A percentile compares a stretch with the other conserved stretches of the same genome.
Evolutionary conservation across 2,888 invertebrate species (phyloP).

Genomic region (Leptopilina drosophilae): DNA sequence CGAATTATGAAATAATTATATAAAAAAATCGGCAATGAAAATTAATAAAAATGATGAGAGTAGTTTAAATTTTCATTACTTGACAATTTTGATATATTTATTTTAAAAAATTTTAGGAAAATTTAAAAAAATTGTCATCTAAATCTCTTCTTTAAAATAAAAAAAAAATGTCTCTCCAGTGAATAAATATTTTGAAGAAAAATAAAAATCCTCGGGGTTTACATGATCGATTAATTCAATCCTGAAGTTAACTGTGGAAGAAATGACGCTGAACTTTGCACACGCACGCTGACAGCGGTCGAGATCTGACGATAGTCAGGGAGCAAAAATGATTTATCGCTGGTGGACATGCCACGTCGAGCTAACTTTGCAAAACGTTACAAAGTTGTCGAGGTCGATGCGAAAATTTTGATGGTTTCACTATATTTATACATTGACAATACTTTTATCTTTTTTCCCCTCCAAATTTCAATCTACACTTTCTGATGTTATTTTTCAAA

Average conservation of each 20-base stretch:
- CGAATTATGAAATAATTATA: too few species aligned
- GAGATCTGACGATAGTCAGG: conserved; percentile 66
- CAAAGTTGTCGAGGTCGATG: conserved; percentile 30
- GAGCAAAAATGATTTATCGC: conserved; percentile 71
- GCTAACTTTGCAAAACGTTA: conserved; percentile 44
- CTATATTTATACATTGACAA: neutral
- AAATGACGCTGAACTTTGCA: conserved; percentile 54
- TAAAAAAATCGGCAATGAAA: too few species aligned
- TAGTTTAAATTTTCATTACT: too few species aligned
- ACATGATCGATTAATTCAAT: conserved; percentile 20
- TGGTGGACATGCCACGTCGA: conserved; percentile 65
- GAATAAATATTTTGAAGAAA: neutral
- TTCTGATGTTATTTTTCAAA: neutral
- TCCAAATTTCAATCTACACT: neutral
- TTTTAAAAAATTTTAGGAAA: too few species aligned
- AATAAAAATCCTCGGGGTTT: conserved; percentile 2
- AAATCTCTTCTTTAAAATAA: too few species aligned
- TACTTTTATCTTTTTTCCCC: neutral
- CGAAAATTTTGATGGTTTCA: conserved; percentile 41
- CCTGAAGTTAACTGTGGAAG: conserved; percentile 34
- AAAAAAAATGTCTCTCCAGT: neutral
- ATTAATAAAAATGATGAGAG: too few species aligned
- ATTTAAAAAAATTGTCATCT: too few species aligned
- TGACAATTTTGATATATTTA: too few species aligned
- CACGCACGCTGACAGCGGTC: conserved; percentile 66